Conservation (phyloP, 2,113 vertebrate genomes). For the Dasypus novemcinctus region DNA sequence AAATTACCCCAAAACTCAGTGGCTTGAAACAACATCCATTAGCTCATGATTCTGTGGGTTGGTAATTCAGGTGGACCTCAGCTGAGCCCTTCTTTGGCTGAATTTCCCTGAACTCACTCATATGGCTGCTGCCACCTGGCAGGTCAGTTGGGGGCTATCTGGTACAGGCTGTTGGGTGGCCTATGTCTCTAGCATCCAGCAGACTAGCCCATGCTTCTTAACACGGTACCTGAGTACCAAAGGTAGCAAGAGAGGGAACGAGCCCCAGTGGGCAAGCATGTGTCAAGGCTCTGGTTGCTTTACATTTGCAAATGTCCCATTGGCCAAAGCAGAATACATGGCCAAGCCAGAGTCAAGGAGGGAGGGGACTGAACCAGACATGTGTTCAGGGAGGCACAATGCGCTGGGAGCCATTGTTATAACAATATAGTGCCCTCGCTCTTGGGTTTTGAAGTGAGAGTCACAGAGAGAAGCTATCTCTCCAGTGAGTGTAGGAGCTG, state of each 20-base stretch:
- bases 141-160: neutral
- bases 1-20: fast-evolving
- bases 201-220: neutral
- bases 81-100: neutral
- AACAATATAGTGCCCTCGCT: neutral
- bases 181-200: neutral
- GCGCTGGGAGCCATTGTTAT: fast-evolving
- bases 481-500: neutral
- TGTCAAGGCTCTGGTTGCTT: neutral
- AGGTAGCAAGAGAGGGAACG: neutral
- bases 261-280: fast-evolving
- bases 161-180: neutral
- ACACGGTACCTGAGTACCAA: neutral
- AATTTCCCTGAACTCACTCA: neutral
- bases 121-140: neutral
- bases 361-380: too few species aligned
- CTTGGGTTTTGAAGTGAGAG: neutral
- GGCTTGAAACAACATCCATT: fast-evolving
- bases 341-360: fast-evolving
- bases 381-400: neutral
- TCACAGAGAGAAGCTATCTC: neutral
- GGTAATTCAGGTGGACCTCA: neutral
- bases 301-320: neutral
- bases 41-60: neutral
- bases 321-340: neutral